Evolutionary conservation across 2,888 invertebrate species (phyloP), one percentile per base, ranked within the genome.

Genomic region (Spialia ferax): DNA sequence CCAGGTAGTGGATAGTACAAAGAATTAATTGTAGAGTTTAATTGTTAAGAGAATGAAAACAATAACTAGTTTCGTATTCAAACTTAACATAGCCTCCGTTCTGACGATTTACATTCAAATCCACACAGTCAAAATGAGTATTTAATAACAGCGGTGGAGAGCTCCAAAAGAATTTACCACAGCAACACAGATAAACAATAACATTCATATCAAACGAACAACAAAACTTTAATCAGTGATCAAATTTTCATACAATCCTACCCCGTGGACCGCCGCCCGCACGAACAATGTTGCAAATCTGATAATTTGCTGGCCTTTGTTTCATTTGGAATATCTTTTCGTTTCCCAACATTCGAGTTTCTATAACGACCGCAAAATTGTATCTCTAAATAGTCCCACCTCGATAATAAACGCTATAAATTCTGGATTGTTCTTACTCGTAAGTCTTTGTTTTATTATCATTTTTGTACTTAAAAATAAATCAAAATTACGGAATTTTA

Each of bases 381-480:
- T 32, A 61, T 32, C 50, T 32, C 61, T 32, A 55, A 6, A 13
- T 52, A 7, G 13, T 6, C 13, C 11, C 11, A 13, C 38, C n/a
- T n/a, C 2, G 38, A 38, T n/a, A 38, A n/a, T 38, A 38, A 38
- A 38, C 38, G n/a, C 38, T 38, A 38, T 38, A 38, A 38, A 38
- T 38, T 32, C 2, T 4, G 4, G 13, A n/a, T 4, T 38, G 13
- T 3, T 32, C 32, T 7, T 8, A 32, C 32, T 32, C 8, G 8
- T 32, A 32, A 32, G 8, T 32, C 32, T 32, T 8, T 32, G 1
- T 32, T 8, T 32, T 32, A 5, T 59, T 77, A 94, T 87, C 98
- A 2, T 26, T 26, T 26, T 26, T 26, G n/a, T n/a, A n/a, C n/a
- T n/a, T n/a, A n/a, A n/a, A n/a, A n/a, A n/a, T n/a, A n/a, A n/a